Evolutionary conservation across 2,113 vertebrate species (phyloP).

Genomic region (Heterocephalus glaber): DNA sequence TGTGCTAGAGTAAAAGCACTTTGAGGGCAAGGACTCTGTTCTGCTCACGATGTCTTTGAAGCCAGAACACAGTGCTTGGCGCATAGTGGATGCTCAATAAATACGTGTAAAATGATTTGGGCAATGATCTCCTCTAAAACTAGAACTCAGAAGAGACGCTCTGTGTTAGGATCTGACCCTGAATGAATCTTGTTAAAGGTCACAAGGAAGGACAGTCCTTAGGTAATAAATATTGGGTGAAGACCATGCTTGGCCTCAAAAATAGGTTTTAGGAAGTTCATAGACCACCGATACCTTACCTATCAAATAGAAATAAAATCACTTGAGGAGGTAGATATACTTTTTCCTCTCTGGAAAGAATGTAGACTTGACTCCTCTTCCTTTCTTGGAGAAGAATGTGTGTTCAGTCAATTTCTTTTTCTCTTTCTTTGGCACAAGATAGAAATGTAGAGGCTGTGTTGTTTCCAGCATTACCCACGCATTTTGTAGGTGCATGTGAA

Average conservation of each 20-base stretch:
- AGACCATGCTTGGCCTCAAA: neutral
- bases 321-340: neutral
- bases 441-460: neutral
- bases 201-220: neutral
- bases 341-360: neutral
- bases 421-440: neutral
- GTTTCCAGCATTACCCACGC: slow-evolving; percentile 46
- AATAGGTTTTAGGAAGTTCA: neutral
- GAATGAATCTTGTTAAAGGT: neutral
- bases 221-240: neutral
- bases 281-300: neutral
- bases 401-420: slow-evolving; percentile 17
- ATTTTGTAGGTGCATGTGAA: slow-evolving; percentile 57
- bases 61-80: neutral
- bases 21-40: neutral
- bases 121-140: slow-evolving; percentile 36
- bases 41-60: neutral
- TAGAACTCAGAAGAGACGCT: neutral
- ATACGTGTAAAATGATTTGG: slow-evolving; percentile 17
- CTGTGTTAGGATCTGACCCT: neutral
- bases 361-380: neutral
- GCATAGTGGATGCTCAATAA: neutral
- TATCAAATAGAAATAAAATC: neutral
- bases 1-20: neutral
- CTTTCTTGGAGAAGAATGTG: neutral